Evolutionary conservation across 1,140 invertebrate species (phyloP), one percentile per base, ranked within the genome.

Genomic region (Anastatus disparis): DNA sequence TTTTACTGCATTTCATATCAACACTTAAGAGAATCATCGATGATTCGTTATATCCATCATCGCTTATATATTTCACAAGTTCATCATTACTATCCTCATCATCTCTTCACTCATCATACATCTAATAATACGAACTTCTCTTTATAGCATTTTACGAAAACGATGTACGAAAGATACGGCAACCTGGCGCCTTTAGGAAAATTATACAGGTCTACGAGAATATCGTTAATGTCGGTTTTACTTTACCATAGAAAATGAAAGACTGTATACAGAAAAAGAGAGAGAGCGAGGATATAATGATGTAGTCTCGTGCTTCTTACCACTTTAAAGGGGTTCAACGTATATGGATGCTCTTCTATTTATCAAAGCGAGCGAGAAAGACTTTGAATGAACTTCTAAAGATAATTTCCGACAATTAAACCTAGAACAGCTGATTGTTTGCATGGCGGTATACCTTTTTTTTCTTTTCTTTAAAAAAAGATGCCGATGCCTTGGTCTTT

Each of bases 321-420:
- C 63, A 48, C 64, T 48, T 8, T n/a, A n/a, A 56, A 66, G 50
- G 64, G 26, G 24, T 17, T 29, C 27, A 24, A n/a, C n/a, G n/a
- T n/a, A n/a, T n/a, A n/a, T n/a, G 44, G 61, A 12, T n/a, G 22
- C 38, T 4, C 12, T 22, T 20, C 29, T 52, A 50, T 61, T 68
- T 61, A 59, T 68, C 26, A 50, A 7, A 42, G 31, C 10, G 3
- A 3, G 8, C 50, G 50, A 3, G 35, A 35, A 12, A 48, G 50
- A 20, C 22, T 9, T 24, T 8, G 26, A 9, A 17, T 27, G 9
- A 27, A 48, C 56, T 24, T 46, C 42, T 31, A 48, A n/a, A 52
- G 56, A 62, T 53, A 58, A 69, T 62, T 69, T 62, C 58, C 20
- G 67, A 46, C 59, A 63, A 70, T 70, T 70, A 70, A 50, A 38